Conservation (phyloP, 1,140 invertebrate genomes). For the Drosophila pandora region DNA sequence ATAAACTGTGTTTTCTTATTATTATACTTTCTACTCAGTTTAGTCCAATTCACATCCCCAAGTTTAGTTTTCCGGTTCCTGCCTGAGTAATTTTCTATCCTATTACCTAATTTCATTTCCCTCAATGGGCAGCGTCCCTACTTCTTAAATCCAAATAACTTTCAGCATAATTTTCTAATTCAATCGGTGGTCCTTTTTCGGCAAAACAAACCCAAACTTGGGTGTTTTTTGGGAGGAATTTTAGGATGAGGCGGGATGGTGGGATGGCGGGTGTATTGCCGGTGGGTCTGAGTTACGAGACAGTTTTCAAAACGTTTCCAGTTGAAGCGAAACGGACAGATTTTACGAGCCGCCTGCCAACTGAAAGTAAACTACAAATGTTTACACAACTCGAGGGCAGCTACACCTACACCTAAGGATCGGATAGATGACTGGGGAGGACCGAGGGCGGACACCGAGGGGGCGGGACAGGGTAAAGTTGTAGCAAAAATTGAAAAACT, state of each 20-base stretch:
- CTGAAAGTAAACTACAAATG: conserved; percentile 80
- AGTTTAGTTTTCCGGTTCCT: conserved; percentile 9
- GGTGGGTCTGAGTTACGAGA: conserved; percentile 61
- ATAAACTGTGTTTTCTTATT: conserved; percentile 33
- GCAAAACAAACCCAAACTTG: conserved; percentile 45
- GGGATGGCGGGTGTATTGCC: conserved; percentile 5
- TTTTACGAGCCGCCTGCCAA: conserved; percentile 78
- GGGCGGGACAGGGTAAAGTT: conserved; percentile 47
- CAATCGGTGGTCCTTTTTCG: conserved; percentile 58
- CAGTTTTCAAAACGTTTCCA: conserved; percentile 61
- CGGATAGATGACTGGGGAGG: conserved; percentile 9
- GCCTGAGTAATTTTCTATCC: conserved; percentile 64
- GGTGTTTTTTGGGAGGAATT: background rate
- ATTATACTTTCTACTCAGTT: conserved; percentile 13
- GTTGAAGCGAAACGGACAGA: conserved; percentile 68
- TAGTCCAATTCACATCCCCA: conserved; percentile 1
- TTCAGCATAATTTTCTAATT: conserved; percentile 80
- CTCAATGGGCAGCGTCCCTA: conserved; percentile 30
- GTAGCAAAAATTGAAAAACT: conserved; percentile 80
- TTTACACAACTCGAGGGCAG: conserved; percentile 68
- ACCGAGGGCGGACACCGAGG: conserved; percentile 3
- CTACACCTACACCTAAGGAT: conserved; percentile 35
- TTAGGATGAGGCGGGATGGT: background rate
- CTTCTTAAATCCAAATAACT: conserved; percentile 76
- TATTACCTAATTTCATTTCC: conserved; percentile 55